Evolutionary conservation across 2,113 vertebrate genomes (phyloP).

Genomic region (Anolis sagrei): DNA sequence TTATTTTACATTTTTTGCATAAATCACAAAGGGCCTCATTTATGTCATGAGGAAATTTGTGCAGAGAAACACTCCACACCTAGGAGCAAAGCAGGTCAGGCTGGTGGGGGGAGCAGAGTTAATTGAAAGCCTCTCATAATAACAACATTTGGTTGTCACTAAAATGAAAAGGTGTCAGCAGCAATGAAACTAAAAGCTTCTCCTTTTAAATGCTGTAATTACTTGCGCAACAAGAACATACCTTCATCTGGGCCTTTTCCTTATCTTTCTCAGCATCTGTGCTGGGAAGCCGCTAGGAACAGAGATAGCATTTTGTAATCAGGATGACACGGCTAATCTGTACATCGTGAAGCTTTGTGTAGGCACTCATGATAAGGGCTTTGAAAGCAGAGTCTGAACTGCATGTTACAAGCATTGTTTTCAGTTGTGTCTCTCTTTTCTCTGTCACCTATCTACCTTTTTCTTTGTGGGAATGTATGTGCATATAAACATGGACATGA

Average conservation of each 20-base stretch:
- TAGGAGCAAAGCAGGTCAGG: slow-evolving; percentile 45
- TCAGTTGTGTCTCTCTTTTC: slow-evolving; percentile 17
- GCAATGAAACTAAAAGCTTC: slow-evolving; percentile 71
- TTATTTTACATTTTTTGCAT: slow-evolving; percentile 45
- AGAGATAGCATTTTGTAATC: slow-evolving; percentile 79
- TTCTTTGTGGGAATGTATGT: too few relatives aligned
- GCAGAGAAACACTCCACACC: slow-evolving; percentile 39
- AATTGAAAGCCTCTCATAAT: slow-evolving; percentile 49
- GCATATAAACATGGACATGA: not conserved
- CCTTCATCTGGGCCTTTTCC: slow-evolving; percentile 61
- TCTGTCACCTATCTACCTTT: too few relatives aligned
- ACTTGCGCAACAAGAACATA: slow-evolving; percentile 76
- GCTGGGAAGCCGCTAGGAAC: slow-evolving; percentile 79
- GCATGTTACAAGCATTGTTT: slow-evolving; percentile 64
- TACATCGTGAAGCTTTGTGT: slow-evolving; percentile 73
- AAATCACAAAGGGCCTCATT: slow-evolving; percentile 41
- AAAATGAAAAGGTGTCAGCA: slow-evolving; percentile 65
- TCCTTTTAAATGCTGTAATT: slow-evolving; percentile 83
- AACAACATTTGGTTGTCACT: slow-evolving; percentile 53
- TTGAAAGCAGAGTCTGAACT: slow-evolving; percentile 73
- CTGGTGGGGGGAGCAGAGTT: slow-evolving; percentile 35
- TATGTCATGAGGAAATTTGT: slow-evolving; percentile 45
- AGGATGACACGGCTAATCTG: slow-evolving; percentile 76
- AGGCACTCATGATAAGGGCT: slow-evolving; percentile 74
- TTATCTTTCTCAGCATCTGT: slow-evolving; percentile 75